Evolutionary conservation across 2,113 vertebrate genomes (phyloP).

Genomic region (Rhinoderma darwinii): DNA sequence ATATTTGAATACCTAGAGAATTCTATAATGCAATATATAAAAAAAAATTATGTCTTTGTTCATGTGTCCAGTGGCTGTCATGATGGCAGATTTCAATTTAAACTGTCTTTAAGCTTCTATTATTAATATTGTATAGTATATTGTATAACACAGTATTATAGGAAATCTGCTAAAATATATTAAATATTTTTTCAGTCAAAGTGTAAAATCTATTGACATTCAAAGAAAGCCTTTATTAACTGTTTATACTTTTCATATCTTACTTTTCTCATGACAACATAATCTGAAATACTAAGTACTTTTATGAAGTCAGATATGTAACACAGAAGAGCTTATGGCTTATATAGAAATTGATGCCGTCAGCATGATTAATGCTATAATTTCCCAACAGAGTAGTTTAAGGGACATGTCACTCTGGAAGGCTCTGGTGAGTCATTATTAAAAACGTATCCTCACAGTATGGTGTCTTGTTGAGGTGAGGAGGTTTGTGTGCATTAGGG

Average conservation of each 20-base stretch:
- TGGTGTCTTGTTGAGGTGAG: neutral
- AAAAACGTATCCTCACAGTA: neutral
- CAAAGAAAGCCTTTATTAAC: neutral
- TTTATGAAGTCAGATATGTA: neutral
- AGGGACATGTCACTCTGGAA: neutral
- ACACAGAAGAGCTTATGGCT: neutral
- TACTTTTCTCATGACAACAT: neutral
- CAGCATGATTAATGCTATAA: slow-evolving; percentile 17
- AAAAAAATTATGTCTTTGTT: neutral
- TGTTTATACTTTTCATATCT: neutral
- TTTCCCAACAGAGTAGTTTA: neutral
- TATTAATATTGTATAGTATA: neutral
- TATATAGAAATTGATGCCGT: neutral
- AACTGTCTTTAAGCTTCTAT: neutral
- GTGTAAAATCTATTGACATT: neutral
- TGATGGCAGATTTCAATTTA: neutral
- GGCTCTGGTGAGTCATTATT: neutral
- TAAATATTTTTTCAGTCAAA: too few relatives aligned
- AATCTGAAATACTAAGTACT: neutral
- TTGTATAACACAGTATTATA: neutral
- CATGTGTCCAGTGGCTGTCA: neutral
- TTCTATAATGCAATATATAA: slow-evolving; percentile 3
- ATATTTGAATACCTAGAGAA: neutral
- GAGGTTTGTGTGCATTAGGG: neutral
- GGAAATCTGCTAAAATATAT: neutral